These are phyloP conservation scores for Oedothorax gibbosus DNA, from an alignment of 1,140 invertebrate genomes.

Conservation along the genomic window DNA sequence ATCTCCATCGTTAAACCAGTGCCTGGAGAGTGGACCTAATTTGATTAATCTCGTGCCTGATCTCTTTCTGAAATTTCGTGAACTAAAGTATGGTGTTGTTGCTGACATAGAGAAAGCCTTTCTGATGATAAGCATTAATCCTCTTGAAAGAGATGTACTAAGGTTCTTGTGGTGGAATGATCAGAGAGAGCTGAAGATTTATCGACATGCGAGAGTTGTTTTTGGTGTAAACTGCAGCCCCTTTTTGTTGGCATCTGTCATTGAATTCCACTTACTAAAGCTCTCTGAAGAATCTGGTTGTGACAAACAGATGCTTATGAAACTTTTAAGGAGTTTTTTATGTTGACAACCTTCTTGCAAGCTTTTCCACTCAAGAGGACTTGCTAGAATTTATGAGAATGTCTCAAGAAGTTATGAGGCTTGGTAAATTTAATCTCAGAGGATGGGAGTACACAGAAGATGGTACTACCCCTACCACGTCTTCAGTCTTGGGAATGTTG, in stretches of 20 bases:
- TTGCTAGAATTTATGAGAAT: neutral
- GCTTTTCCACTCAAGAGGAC: neutral
- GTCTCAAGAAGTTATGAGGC: neutral
- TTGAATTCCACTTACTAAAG: neutral
- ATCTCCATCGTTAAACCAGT: constrained; percentile 57
- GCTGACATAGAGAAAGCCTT: constrained; percentile 30
- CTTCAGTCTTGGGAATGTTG: neutral
- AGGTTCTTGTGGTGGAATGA: constrained; percentile 23
- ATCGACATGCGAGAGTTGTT: neutral
- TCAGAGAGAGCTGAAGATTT: neutral
- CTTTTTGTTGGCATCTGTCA: neutral
- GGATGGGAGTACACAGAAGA: constrained; percentile 21
- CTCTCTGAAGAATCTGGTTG: neutral
- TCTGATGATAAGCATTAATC: constrained; percentile 1
- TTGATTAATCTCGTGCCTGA: constrained; percentile 27
- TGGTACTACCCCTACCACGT: neutral
- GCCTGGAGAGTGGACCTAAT: constrained; percentile 56
- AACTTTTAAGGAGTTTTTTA: neutral
- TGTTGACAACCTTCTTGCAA: constrained; percentile 18
- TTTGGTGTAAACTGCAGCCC: constrained; percentile 30
- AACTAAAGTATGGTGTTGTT: neutral
- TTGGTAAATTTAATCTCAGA: constrained; percentile 11
- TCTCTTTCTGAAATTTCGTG: neutral
- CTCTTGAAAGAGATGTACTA: neutral
- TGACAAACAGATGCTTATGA: neutral